Evolutionary conservation across 2,888 invertebrate species (phyloP).

Genomic region (Orthosia gothica): DNA sequence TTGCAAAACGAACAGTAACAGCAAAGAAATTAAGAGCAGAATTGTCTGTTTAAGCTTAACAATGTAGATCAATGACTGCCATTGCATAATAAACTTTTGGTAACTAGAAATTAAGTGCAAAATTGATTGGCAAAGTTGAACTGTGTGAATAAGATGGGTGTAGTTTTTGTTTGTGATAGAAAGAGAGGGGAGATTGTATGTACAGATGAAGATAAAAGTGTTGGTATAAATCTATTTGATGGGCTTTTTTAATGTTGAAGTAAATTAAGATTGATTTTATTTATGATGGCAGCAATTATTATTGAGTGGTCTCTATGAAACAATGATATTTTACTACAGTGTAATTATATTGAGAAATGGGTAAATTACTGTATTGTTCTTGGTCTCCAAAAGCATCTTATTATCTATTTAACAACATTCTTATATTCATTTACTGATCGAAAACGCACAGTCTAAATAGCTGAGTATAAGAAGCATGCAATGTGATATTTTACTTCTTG

Average conservation of each 20-base stretch:
- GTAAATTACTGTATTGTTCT: no score
- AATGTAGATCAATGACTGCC: background rate
- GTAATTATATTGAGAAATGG: no score
- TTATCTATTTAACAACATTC: no score
- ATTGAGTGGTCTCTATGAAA: background rate
- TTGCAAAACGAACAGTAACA: conserved; percentile 11
- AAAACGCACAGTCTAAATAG: no score
- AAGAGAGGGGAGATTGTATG: conserved; percentile 47
- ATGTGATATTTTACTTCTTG: no score
- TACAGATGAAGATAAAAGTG: conserved; percentile 56
- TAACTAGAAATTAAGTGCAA: accelerated
- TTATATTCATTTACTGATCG: no score
- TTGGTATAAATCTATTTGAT: conserved; percentile 17
- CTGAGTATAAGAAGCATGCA: no score
- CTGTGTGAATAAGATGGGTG: conserved; percentile 31
- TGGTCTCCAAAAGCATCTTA: no score
- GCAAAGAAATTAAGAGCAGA: background rate
- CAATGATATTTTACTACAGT: background rate
- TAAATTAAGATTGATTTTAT: conserved; percentile 15
- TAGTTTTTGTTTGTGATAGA: conserved; percentile 33
- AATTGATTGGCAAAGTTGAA: background rate
- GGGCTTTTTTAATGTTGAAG: background rate
- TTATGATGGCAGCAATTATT: conserved; percentile 7
- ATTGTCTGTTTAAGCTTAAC: background rate
- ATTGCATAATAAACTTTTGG: conserved; percentile 29